Evolutionary conservation across 2,113 vertebrate genomes (phyloP).

Genomic region (Seriola quinqueradiata): DNA sequence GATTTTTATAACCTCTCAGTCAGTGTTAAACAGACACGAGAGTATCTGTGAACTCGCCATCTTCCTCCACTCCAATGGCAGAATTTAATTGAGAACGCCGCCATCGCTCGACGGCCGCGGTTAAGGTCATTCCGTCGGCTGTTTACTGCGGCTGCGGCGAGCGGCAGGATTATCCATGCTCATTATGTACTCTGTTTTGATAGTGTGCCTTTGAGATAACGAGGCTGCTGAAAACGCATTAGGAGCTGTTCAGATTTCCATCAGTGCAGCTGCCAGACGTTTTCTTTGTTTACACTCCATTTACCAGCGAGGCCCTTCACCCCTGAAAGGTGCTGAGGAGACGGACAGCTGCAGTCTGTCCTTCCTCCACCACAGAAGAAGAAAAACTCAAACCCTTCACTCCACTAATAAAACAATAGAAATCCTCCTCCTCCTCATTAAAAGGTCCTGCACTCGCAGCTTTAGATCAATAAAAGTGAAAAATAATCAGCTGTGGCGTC

Average conservation of each 20-base stretch:
- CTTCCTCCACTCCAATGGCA: conserved; percentile 15
- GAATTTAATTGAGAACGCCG: conserved; percentile 45
- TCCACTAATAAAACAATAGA: background rate
- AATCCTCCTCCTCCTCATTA: background rate
- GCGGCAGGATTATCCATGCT: conserved; percentile 62
- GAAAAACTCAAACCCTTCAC: background rate
- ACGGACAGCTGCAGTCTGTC: conserved; percentile 20
- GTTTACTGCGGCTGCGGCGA: conserved; percentile 29
- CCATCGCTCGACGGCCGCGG: conserved; percentile 1
- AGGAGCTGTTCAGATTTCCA: conserved; percentile 74
- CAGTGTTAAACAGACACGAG: background rate
- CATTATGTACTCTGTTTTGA: conserved; percentile 72
- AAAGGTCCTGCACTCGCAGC: background rate
- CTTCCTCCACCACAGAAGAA: conserved; percentile 8
- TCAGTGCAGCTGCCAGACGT: conserved; percentile 63
- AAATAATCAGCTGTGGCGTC: background rate
- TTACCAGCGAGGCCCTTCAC: conserved; percentile 58
- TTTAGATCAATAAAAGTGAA: background rate
- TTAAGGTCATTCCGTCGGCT: conserved; percentile 38
- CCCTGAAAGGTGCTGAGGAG: conserved; percentile 40
- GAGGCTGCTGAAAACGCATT: conserved; percentile 65
- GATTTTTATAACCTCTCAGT: background rate
- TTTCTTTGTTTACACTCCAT: conserved; percentile 71
- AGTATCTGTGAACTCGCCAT: conserved; percentile 5
- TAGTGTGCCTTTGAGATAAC: conserved; percentile 70